phyloP scores from a whole-genome alignment of 2,797 vertebrate genomes.

The Prionace glauca region DNA sequence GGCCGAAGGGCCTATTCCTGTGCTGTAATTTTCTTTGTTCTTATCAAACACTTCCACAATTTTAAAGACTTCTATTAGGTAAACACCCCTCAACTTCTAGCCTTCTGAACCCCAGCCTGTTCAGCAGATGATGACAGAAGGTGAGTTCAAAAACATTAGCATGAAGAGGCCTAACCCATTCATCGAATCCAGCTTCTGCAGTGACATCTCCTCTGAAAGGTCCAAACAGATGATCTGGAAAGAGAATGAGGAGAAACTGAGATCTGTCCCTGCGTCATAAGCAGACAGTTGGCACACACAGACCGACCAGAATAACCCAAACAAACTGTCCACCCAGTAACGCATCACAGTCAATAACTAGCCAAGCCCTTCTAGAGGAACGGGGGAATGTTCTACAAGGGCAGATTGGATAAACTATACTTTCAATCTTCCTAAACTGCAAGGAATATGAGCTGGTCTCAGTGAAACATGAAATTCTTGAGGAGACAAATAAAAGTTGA shows the following conservation, averaged over 20 bases:
- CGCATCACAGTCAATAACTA: background rate
- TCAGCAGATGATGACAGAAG: background rate
- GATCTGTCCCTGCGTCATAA: background rate
- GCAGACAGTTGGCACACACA: background rate
- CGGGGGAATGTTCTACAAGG: too few species aligned
- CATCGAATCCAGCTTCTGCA: conserved; percentile 83
- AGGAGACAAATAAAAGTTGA: background rate
- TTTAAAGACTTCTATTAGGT: background rate
- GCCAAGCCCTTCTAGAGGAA: background rate
- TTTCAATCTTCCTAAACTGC: background rate
- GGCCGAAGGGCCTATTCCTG: too few species aligned
- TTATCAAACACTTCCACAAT: background rate
- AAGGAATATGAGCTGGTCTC: background rate
- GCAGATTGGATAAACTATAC: background rate
- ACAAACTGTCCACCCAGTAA: background rate
- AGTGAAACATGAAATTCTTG: background rate
- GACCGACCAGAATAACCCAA: background rate
- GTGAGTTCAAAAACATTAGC: background rate
- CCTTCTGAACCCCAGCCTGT: background rate
- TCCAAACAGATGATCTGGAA: conserved; percentile 88
- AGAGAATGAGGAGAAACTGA: conserved; percentile 32
- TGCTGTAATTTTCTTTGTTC: too few species aligned
- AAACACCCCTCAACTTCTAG: background rate
- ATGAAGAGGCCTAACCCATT: conserved; percentile 65
- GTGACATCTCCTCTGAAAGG: conserved; percentile 90